phyloP scores from a whole-genome alignment of 2,888 invertebrate genomes.

The Exocentrus adspersus region DNA sequence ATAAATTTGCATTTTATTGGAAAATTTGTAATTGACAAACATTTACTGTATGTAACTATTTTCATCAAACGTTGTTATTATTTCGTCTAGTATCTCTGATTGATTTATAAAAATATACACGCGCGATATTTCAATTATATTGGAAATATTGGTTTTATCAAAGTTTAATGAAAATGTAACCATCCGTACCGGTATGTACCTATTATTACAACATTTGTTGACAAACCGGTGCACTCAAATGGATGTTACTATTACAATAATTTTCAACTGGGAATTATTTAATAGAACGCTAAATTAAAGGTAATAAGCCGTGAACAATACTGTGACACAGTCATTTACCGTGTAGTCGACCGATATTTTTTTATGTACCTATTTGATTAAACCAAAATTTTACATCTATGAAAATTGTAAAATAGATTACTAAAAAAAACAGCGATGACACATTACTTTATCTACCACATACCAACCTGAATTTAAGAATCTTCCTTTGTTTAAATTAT shows the following conservation, averaged over 20 bases:
- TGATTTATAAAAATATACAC: neutral
- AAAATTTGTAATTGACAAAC: neutral
- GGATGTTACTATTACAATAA: neutral
- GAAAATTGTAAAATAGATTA: too few relatives aligned
- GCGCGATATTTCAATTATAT: too few relatives aligned
- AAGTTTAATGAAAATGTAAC: too few relatives aligned
- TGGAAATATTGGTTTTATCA: too few relatives aligned
- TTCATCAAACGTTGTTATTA: neutral
- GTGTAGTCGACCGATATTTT: neutral
- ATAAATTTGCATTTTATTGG: neutral
- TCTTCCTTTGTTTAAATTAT: too few relatives aligned
- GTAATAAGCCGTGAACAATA: neutral
- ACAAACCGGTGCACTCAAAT: neutral
- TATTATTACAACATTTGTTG: neutral
- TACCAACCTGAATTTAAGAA: too few relatives aligned
- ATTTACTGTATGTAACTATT: neutral
- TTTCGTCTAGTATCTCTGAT: neutral
- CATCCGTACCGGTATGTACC: too few relatives aligned
- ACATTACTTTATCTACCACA: too few relatives aligned
- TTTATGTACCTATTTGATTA: too few relatives aligned
- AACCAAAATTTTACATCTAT: too few relatives aligned
- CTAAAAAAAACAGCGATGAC: too few relatives aligned
- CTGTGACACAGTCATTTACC: neutral
- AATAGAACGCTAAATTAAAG: neutral
- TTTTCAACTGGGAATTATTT: neutral